These are phyloP conservation scores for Galleria mellonella DNA, from an alignment of 1,140 invertebrate genomes.

Conservation along the genomic window DNA sequence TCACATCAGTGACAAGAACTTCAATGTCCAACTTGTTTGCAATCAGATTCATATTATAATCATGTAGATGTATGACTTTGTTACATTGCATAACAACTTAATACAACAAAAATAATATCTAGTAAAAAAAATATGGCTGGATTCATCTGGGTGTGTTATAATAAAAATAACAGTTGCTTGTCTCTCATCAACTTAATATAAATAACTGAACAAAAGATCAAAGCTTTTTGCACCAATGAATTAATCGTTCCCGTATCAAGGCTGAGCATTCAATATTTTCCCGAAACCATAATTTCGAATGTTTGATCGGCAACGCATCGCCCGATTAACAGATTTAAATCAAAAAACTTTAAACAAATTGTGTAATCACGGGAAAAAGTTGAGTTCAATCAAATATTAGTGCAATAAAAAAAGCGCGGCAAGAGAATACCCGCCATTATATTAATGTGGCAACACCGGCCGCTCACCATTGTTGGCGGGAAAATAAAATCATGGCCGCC, in stretches of 20 bases:
- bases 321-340: constrained; percentile 14
- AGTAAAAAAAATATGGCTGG: no score
- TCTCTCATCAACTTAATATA: constrained; percentile 4
- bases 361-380: constrained; percentile 12
- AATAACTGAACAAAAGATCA: constrained; percentile 17
- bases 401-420: background rate
- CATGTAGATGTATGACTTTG: no score
- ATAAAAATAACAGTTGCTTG: background rate
- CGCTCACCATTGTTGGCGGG: constrained; percentile 2
- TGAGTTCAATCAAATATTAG: constrained; percentile 1
- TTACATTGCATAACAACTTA: no score
- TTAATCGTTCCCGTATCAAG: constrained; percentile 24
- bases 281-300: constrained; percentile 1
- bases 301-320: constrained; percentile 37
- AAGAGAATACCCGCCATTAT: background rate
- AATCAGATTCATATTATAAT: no score
- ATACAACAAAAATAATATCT: no score
- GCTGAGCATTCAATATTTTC: constrained; percentile 11
- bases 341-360: constrained; percentile 15
- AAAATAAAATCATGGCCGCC: constrained; percentile 2
- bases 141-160: no score
- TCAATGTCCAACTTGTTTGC: no score
- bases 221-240: constrained; percentile 11
- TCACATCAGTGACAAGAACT: no score
- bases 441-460: constrained; percentile 3